A percentile compares a stretch with the other conserved stretches of the same genome.
Evolutionary conservation across 2,797 vertebrate species (phyloP).

Genomic region (Ctenosaura bakeri): DNA sequence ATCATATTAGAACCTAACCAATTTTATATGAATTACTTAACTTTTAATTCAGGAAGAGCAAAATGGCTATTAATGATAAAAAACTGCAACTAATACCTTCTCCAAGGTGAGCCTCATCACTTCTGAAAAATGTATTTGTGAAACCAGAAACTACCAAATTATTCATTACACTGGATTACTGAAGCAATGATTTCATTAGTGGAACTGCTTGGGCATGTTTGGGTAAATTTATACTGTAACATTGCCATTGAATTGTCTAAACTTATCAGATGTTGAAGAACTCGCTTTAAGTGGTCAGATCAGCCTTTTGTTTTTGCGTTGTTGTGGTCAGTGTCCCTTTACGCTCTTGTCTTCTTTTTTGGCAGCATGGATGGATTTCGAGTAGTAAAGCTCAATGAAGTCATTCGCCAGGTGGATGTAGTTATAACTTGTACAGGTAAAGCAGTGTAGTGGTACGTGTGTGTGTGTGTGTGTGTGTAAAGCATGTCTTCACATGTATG

Average conservation of each 20-base stretch:
- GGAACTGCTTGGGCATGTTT: neutral
- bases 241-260: slow-evolving; percentile 1
- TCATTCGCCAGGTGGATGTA: slow-evolving; percentile 97
- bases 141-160: neutral
- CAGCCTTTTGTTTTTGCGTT: slow-evolving; percentile 2
- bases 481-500: neutral
- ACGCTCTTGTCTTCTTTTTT: slow-evolving; percentile 60
- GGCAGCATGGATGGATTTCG: slow-evolving; percentile 98
- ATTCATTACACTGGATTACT: slow-evolving; percentile 4
- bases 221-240: neutral
- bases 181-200: neutral
- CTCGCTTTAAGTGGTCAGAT: neutral
- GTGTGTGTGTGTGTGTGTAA: neutral
- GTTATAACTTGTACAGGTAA: slow-evolving; percentile 99
- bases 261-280: neutral
- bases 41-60: neutral
- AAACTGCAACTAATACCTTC: neutral
- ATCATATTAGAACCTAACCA: neutral
- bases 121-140: slow-evolving; percentile 3
- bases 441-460: neutral
- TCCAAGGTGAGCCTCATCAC: neutral
- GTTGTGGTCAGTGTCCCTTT: slow-evolving; percentile 18
- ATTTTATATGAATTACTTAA: slow-evolving; percentile 12
- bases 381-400: slow-evolving; percentile 97
- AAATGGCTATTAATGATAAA: neutral